Evolutionary conservation across 2,113 vertebrate genomes (phyloP).

Genomic region (Sitta europaea): DNA sequence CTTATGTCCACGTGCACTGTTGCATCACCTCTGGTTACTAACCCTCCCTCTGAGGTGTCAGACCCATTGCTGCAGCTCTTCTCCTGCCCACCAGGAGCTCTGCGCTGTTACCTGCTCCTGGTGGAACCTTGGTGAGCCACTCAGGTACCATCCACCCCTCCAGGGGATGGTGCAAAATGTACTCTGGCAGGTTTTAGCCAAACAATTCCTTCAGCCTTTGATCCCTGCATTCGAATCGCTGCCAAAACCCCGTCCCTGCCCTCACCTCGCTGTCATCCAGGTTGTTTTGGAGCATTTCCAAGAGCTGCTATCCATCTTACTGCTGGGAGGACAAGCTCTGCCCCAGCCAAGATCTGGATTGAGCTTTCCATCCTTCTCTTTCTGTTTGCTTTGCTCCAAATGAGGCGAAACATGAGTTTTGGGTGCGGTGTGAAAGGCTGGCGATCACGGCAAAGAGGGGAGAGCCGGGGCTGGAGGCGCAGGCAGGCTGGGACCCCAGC

Average conservation of each 20-base stretch:
- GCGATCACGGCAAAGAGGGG: neutral
- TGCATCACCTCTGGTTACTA: neutral
- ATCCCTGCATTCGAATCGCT: neutral
- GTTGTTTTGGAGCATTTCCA: neutral
- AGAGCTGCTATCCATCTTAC: neutral
- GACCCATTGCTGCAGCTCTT: neutral
- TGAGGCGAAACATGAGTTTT: neutral
- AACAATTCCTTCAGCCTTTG: neutral
- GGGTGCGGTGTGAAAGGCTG: too few relatives aligned
- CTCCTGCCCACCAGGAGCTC: neutral
- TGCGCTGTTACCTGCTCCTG: neutral
- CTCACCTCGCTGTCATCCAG: neutral
- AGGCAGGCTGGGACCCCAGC: neutral
- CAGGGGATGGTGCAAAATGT: neutral
- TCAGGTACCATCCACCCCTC: neutral
- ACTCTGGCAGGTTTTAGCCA: neutral
- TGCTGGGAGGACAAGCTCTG: neutral
- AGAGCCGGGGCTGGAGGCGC: rapidly evolving
- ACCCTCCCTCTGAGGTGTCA: neutral
- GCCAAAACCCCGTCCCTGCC: neutral
- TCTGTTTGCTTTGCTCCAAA: neutral
- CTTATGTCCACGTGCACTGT: neutral
- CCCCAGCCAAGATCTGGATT: neutral
- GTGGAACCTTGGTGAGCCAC: neutral
- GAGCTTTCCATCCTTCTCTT: neutral